A percentile compares a stretch with the other conserved stretches of the same genome.
These are phyloP conservation scores for Trissonchulus sp. DNA, from an alignment of 2,888 invertebrate genomes.

Conservation along the genomic window DNA sequence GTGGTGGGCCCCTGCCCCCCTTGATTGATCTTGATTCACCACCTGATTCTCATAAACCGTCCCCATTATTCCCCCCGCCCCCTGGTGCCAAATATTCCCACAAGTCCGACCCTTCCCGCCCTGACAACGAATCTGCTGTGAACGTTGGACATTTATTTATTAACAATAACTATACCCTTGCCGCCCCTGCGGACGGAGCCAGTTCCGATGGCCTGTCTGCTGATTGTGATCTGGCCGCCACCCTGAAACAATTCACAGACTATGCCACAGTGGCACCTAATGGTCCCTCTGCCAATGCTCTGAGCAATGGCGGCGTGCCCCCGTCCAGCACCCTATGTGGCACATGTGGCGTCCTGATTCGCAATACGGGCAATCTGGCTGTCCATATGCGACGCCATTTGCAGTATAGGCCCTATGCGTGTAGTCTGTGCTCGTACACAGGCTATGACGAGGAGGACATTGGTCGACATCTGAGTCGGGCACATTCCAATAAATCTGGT, in stretches of 20 bases:
- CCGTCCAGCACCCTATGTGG: slow-evolving; percentile 21
- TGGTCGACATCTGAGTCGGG: slow-evolving; percentile 17
- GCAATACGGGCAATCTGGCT: slow-evolving; percentile 22
- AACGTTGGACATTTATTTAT: slow-evolving; percentile 3
- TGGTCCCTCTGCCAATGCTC: background rate
- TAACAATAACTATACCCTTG: background rate
- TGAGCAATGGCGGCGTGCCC: background rate
- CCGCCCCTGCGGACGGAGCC: too few relatives aligned
- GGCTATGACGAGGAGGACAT: slow-evolving; percentile 31
- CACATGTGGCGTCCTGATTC: slow-evolving; percentile 25
- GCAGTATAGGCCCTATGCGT: slow-evolving; percentile 26
- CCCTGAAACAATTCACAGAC: too few relatives aligned
- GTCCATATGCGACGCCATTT: slow-evolving; percentile 30
- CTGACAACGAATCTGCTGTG: too few relatives aligned
- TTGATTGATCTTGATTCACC: too few relatives aligned
- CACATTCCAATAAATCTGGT: slow-evolving; percentile 44
- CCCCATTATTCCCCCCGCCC: too few relatives aligned
- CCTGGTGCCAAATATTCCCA: too few relatives aligned
- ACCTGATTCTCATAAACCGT: too few relatives aligned
- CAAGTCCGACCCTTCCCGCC: too few relatives aligned
- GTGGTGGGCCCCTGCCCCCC: too few relatives aligned
- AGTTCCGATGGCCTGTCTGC: too few relatives aligned
- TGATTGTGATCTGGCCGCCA: too few relatives aligned
- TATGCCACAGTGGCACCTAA: too few relatives aligned
- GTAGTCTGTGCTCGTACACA: slow-evolving; percentile 24